Conservation (phyloP, 1,140 invertebrate species). For the Anoplolepis gracilipes region DNA sequence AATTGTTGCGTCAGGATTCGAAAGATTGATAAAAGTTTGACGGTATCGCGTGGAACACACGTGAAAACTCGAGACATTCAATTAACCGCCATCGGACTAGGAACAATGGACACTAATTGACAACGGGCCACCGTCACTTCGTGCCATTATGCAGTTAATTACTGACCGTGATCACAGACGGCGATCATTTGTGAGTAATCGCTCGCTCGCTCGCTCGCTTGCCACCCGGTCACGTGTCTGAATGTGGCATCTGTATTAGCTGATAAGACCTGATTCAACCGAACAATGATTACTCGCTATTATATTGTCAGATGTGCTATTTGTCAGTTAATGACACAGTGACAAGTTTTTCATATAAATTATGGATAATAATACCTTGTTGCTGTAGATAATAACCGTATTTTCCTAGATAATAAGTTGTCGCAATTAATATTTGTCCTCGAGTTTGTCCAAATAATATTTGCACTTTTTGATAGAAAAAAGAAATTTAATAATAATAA, state of each 20-base stretch:
- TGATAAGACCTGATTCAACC: conserved; percentile 52
- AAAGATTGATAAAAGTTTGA: not conserved
- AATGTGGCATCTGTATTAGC: conserved; percentile 56
- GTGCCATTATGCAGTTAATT: conserved; percentile 61
- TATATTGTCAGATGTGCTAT: conserved; percentile 36
- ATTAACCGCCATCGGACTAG: conserved; percentile 34
- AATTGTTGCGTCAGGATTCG: not conserved
- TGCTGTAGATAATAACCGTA: not conserved
- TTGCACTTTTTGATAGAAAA: too few relatives aligned
- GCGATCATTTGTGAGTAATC: conserved; percentile 58
- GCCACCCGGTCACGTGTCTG: conserved; percentile 51
- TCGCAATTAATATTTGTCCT: not conserved
- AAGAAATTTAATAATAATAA: too few relatives aligned
- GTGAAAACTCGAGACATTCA: conserved; percentile 52
- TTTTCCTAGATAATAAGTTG: not conserved
- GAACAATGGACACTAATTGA: conserved; percentile 62
- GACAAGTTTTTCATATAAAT: conserved; percentile 29
- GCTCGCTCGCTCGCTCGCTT: conserved; percentile 23
- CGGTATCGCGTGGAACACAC: conserved; percentile 14
- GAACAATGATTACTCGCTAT: conserved; percentile 48
- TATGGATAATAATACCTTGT: not conserved
- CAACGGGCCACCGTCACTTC: conserved; percentile 54
- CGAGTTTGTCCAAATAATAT: too few relatives aligned
- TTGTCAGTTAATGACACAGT: conserved; percentile 46
- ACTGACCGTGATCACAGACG: conserved; percentile 55